Evolutionary conservation across 2,888 invertebrate genomes (phyloP).

Genomic region (Operophtera brumata): DNA sequence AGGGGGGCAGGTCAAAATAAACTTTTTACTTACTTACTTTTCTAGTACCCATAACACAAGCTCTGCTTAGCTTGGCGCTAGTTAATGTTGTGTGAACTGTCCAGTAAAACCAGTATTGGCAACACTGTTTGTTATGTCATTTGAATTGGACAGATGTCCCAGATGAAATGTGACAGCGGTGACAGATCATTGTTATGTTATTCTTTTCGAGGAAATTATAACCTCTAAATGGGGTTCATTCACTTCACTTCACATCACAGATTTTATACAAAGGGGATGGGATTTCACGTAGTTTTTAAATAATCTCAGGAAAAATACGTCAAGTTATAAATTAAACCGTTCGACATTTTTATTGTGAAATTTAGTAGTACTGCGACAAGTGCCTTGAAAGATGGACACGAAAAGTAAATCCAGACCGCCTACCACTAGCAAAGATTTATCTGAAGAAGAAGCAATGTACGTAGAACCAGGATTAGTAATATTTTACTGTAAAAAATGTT

Average conservation of each 20-base stretch:
- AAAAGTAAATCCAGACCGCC: constrained; percentile 50
- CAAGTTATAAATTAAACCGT: not conserved
- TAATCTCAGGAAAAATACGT: not conserved
- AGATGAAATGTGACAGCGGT: no score
- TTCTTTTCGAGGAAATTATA: constrained; percentile 23
- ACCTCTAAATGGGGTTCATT: constrained; percentile 24
- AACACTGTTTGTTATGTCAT: not conserved
- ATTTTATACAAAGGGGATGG: no score
- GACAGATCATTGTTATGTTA: constrained; percentile 26
- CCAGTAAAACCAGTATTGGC: no score
- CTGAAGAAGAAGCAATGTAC: constrained; percentile 68
- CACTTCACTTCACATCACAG: no score
- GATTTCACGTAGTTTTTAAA: not conserved
- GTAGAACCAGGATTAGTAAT: not conserved
- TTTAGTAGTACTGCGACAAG: not conserved
- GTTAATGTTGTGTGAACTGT: no score
- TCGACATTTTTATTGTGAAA: not conserved
- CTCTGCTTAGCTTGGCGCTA: no score
- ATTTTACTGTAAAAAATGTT: not conserved
- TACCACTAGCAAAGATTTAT: constrained; percentile 55
- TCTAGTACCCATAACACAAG: no score
- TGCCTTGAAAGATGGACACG: constrained; percentile 61
- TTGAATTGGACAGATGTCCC: constrained; percentile 3
- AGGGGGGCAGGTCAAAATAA: no score
- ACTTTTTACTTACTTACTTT: no score